Conservation (phyloP, 2,113 vertebrate species). For the Lophius piscatorius region DNA sequence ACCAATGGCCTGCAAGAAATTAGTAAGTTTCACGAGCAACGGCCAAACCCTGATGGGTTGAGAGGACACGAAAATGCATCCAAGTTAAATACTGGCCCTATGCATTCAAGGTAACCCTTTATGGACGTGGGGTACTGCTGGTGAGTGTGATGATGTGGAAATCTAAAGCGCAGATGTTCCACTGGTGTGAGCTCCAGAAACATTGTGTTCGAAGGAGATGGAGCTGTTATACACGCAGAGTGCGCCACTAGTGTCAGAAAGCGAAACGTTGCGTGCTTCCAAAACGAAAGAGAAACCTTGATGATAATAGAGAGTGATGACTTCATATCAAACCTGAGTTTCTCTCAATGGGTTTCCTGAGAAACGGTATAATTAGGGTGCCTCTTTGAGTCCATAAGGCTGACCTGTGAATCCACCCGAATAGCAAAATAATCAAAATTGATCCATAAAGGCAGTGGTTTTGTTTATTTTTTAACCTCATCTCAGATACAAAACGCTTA, state of each 20-base stretch:
- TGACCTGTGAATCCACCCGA: no score
- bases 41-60: slow-evolving; percentile 42
- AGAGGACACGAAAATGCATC: slow-evolving; percentile 34
- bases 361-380: slow-evolving; percentile 1
- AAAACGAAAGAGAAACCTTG: slow-evolving; percentile 2
- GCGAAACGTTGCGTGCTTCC: slow-evolving; percentile 1
- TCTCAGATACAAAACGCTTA: not conserved
- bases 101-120: slow-evolving; percentile 30
- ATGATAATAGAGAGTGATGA: slow-evolving; percentile 28
- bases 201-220: slow-evolving; percentile 2
- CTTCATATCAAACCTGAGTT: slow-evolving; percentile 24
- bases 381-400: not conserved
- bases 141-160: slow-evolving; percentile 44
- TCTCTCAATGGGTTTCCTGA: not conserved
- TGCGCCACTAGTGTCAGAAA: slow-evolving; percentile 5
- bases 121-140: slow-evolving; percentile 28
- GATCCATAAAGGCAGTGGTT: no score
- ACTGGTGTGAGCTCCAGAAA: slow-evolving; percentile 25
- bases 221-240: not conserved
- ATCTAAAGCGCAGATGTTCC: slow-evolving; percentile 63
- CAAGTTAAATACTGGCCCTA: slow-evolving; percentile 42
- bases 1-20: slow-evolving; percentile 60
- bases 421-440: no score
- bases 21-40: slow-evolving; percentile 35
- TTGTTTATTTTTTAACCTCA: not conserved